Evolutionary conservation across 2,888 invertebrate species (phyloP).

Genomic region (Lathronympha strigana): DNA sequence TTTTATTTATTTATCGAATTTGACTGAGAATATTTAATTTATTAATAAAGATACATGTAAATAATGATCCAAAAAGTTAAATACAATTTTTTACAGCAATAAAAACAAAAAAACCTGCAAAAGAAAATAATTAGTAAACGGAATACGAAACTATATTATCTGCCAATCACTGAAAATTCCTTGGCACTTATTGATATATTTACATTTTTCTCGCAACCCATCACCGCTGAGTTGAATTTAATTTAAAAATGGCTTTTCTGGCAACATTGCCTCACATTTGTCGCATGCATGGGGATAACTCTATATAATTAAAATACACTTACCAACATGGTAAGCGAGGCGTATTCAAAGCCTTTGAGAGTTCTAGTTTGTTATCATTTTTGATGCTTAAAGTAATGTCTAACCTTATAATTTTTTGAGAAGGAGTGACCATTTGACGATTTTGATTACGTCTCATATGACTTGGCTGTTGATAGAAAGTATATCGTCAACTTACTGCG

Average conservation of each 20-base stretch:
- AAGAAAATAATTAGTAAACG: slow-evolving; percentile 48
- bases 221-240: slow-evolving; percentile 49
- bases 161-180: slow-evolving; percentile 18
- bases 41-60: too few relatives aligned
- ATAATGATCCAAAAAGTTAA: too few relatives aligned
- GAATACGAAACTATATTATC: slow-evolving; percentile 23
- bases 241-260: slow-evolving; percentile 41
- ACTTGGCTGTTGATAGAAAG: slow-evolving; percentile 26
- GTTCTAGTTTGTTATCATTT: slow-evolving; percentile 46
- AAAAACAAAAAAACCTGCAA: slow-evolving; percentile 48
- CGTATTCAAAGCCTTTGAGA: not conserved
- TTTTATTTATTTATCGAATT: not conserved
- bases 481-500: slow-evolving; percentile 1
- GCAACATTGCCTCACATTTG: slow-evolving; percentile 48
- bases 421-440: slow-evolving; percentile 69
- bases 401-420: slow-evolving; percentile 70
- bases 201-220: slow-evolving; percentile 49
- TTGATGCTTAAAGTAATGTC: slow-evolving; percentile 69
- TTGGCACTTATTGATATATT: slow-evolving; percentile 23
- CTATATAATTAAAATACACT: slow-evolving; percentile 51
- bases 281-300: slow-evolving; percentile 53
- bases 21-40: slow-evolving; percentile 27
- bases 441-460: slow-evolving; percentile 39
- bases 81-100: too few relatives aligned
- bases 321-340: slow-evolving; percentile 17